Conservation (phyloP, 2,888 invertebrate genomes). For the Tiliacea citrago region DNA sequence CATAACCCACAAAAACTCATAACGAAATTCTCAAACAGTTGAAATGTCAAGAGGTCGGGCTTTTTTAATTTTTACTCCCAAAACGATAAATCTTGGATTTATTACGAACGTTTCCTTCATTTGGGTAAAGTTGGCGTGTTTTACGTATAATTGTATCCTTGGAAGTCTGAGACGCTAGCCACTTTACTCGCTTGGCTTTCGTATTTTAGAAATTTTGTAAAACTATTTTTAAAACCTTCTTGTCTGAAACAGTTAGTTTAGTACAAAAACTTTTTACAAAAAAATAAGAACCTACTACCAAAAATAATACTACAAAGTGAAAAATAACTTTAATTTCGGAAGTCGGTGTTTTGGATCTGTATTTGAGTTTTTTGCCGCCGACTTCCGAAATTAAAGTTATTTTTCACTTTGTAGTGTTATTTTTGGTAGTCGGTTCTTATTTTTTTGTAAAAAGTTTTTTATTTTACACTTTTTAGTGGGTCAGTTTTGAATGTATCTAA, state of each 20-base stretch:
- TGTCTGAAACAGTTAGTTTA: neutral
- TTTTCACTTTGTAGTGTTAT: too few relatives aligned
- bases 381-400: too few relatives aligned
- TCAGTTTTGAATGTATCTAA: too few relatives aligned
- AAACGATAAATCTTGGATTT: constrained; percentile 62
- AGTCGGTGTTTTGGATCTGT: too few relatives aligned
- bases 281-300: too few relatives aligned
- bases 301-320: too few relatives aligned
- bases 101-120: constrained; percentile 62
- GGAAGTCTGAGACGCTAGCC: constrained; percentile 35
- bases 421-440: too few relatives aligned
- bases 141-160: constrained; percentile 56
- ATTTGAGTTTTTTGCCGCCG: too few relatives aligned
- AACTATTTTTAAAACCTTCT: neutral
- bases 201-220: constrained; percentile 30
- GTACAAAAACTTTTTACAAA: too few relatives aligned
- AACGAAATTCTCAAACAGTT: constrained; percentile 48
- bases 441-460: too few relatives aligned
- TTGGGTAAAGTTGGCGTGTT: constrained; percentile 58
- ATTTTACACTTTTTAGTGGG: too few relatives aligned
- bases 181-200: constrained; percentile 22
- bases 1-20: constrained; percentile 55
- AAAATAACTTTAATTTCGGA: too few relatives aligned
- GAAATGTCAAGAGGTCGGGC: constrained; percentile 49
- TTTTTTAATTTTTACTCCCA: constrained; percentile 50